Base-by-base conservation (phyloP, 2,888 invertebrate genomes). In the Caenorhabditis sp. region DNA sequence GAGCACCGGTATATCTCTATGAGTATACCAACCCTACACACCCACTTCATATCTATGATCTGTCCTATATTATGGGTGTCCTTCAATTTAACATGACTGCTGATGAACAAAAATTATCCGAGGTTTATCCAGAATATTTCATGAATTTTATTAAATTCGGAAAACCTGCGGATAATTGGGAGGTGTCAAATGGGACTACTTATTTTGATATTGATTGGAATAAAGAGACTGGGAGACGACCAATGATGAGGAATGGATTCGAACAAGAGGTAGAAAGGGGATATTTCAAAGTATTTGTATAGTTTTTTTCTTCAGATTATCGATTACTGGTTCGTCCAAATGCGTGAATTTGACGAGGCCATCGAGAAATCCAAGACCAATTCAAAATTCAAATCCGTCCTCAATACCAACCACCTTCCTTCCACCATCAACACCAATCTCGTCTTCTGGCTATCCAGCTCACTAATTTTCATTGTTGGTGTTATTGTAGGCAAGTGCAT, bases 41-140 rank as follows among this genome's bases (percentile, higher is more conserved):
- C 54, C 58, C 75, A 4, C 1, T 17, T 12, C 82, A 82, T 62
- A 76, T 77, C 3, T 77, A 82, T 21, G 80, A 82, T 53, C 63
- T 82, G 3, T 77, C 67, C 21, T 80, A 80, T 61, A 20, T 82
- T 10, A 71, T 82, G 73, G 82, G 82, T 1, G 70, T 78, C 53
- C 82, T 80, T 53, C 21, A 23, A 1, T 82, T 80, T 25, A 72
- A 80, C 27, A 61, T 49, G 59, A 77, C 78, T 43, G 77, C 77
- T 25, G 80, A 82, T 50, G 82, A 82, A 59, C 58, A 60, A 54
- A 66, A 72, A 5, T 31, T 80, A n/a, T 61, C 70, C 0, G 36
- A 65, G 53, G 27, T 76, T 0, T 83, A 82, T 57, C 63, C 66
- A 14, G 20, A 62, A 21, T 71, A 73, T 50, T 74, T 83, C 26